A percentile compares a stretch with the other conserved stretches of the same genome.
These are phyloP conservation scores for Scortum barcoo DNA, from an alignment of 2,113 vertebrate species.

Conservation along the genomic window DNA sequence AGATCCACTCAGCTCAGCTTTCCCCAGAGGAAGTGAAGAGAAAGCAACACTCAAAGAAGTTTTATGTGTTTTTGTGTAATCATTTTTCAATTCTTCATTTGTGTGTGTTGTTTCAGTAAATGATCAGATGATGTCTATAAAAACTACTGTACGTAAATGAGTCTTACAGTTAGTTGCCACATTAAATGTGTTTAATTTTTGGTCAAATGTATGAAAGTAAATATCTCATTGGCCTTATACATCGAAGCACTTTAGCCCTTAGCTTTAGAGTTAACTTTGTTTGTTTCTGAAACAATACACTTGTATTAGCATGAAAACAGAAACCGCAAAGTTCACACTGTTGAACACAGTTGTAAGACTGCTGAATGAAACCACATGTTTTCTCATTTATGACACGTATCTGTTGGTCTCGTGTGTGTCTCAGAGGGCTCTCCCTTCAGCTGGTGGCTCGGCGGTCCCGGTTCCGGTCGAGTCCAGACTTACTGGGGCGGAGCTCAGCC, in stretches of 20 bases:
- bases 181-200: not conserved
- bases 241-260: not conserved
- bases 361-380: not conserved
- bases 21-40: not conserved
- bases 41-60: not conserved
- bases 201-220: not conserved
- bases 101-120: no score
- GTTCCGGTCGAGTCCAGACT: constrained; percentile 67
- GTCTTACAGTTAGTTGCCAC: not conserved
- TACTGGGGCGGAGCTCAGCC: constrained; percentile 84
- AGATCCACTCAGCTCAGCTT: not conserved
- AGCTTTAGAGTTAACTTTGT: no score
- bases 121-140: not conserved
- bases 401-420: constrained; percentile 20
- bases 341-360: not conserved
- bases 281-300: not conserved
- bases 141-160: not conserved
- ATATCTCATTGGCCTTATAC: not conserved
- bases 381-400: not conserved
- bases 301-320: no score
- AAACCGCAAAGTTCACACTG: no score
- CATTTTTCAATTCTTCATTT: no score
- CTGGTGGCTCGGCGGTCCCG: constrained; percentile 79
- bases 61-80: not conserved
- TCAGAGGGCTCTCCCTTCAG: constrained; percentile 81